Evolutionary conservation across 2,113 vertebrate genomes (phyloP).

Genomic region (Callospermophilus lateralis): DNA sequence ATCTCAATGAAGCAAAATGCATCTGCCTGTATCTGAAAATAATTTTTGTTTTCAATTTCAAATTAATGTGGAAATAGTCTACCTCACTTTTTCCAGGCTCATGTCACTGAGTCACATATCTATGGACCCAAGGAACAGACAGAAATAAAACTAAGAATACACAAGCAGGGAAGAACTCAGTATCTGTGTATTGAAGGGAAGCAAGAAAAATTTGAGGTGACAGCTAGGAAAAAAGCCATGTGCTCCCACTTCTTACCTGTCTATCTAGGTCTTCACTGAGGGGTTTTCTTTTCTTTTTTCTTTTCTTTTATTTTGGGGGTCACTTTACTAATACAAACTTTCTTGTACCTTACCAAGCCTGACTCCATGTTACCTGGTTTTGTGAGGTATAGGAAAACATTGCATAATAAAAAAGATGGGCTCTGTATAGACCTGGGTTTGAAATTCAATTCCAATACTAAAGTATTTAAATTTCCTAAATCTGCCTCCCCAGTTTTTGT

Average conservation of each 20-base stretch:
- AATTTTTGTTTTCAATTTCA: conserved; percentile 40
- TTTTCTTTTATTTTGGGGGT: background rate
- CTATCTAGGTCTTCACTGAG: background rate
- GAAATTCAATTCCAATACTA: conserved; percentile 27
- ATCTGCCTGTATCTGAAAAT: background rate
- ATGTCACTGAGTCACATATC: conserved; percentile 33
- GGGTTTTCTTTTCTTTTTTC: background rate
- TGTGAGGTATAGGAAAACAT: background rate
- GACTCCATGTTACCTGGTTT: background rate
- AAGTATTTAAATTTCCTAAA: background rate
- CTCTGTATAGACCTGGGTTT: background rate
- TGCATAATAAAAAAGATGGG: background rate
- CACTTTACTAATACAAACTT: background rate
- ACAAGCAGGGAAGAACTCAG: background rate
- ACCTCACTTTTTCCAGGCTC: conserved; percentile 43
- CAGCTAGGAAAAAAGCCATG: background rate
- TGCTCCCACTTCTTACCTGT: background rate
- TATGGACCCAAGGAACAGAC: background rate
- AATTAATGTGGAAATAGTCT: conserved; percentile 55
- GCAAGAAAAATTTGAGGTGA: background rate
- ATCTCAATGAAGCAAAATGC: conserved; percentile 36
- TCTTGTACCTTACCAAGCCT: background rate
- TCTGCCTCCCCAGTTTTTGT: background rate
- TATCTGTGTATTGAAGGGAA: background rate
- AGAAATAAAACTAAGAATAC: conserved; percentile 1